A percentile compares a stretch with the other conserved stretches of the same genome.
phyloP scores from a whole-genome alignment of 2,888 invertebrate species.

The Chrysopilus asiliformis region DNA sequence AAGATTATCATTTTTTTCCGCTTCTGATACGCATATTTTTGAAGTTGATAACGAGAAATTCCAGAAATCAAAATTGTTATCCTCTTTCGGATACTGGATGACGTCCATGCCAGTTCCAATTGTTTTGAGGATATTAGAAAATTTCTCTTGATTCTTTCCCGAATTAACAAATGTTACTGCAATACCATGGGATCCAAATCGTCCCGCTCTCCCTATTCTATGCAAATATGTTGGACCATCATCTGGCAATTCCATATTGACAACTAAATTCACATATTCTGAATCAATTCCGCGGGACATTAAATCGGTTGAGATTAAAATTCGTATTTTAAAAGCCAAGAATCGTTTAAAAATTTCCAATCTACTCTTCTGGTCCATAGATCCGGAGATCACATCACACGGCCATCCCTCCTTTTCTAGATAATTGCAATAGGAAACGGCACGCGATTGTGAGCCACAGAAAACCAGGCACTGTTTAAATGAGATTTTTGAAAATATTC shows the following conservation, averaged over 20 bases:
- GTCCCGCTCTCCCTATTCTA: conserved; percentile 87
- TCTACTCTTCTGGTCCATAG: conserved; percentile 65
- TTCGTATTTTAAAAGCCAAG: conserved; percentile 66
- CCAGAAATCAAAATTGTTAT: conserved; percentile 18
- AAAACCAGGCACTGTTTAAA: conserved; percentile 90
- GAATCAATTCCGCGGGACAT: conserved; percentile 92
- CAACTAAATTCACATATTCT: conserved; percentile 79
- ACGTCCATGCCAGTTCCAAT: conserved; percentile 41
- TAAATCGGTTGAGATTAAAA: conserved; percentile 81
- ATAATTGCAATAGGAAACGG: conserved; percentile 60
- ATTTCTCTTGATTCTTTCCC: conserved; percentile 46
- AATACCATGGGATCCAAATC: conserved; percentile 77
- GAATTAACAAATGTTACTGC: conserved; percentile 60
- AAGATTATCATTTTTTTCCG: conserved; percentile 16
- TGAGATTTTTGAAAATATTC: conserved; percentile 53
- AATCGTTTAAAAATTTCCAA: conserved; percentile 62
- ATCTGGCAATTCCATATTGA: conserved; percentile 79
- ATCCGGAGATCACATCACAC: conserved; percentile 61
- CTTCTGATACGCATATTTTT: conserved; percentile 3
- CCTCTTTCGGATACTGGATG: conserved; percentile 35
- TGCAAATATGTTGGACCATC: conserved; percentile 80
- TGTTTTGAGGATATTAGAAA: conserved; percentile 43
- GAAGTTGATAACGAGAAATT: conserved; percentile 9
- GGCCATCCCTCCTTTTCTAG: conserved; percentile 64
- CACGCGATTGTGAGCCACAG: conserved; percentile 75